These are phyloP conservation scores for Ectropis crepuscularia DNA, from an alignment of 2,888 invertebrate genomes.

Conservation along the genomic window DNA sequence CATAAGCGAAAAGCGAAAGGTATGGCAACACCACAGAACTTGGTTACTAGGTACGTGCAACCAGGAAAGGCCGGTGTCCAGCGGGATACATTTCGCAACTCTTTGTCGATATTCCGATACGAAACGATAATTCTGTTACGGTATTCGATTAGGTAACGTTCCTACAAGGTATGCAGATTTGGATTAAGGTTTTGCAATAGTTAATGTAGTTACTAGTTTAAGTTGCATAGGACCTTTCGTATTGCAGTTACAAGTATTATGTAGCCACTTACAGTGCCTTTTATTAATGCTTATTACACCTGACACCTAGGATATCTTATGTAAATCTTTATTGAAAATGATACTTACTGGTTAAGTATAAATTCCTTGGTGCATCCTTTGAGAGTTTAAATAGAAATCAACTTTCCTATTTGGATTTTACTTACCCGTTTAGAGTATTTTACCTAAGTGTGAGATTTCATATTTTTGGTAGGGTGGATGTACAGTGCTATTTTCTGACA, in stretches of 20 bases:
- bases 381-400: too few relatives aligned
- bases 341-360: too few relatives aligned
- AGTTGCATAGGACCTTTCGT: slow-evolving; percentile 3
- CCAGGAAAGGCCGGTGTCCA: slow-evolving; percentile 55
- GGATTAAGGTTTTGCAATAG: slow-evolving; percentile 21
- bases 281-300: too few relatives aligned
- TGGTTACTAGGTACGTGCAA: slow-evolving; percentile 16
- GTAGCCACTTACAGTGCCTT: neutral
- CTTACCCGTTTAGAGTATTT: too few relatives aligned
- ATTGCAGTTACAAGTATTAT: slow-evolving; percentile 7
- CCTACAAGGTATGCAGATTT: slow-evolving; percentile 28
- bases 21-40: slow-evolving; percentile 13
- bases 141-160: slow-evolving; percentile 45
- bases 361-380: too few relatives aligned
- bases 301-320: too few relatives aligned
- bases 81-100: slow-evolving; percentile 57
- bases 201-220: slow-evolving; percentile 6
- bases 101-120: slow-evolving; percentile 41
- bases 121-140: slow-evolving; percentile 41
- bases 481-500: too few relatives aligned
- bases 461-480: too few relatives aligned
- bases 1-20: slow-evolving; percentile 37
- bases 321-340: too few relatives aligned
- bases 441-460: too few relatives aligned
- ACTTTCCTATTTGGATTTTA: too few relatives aligned